Evolutionary conservation across 2,888 invertebrate species (phyloP), one percentile per base, ranked within the genome.

Genomic region (Dromius quadrimaculatus): DNA sequence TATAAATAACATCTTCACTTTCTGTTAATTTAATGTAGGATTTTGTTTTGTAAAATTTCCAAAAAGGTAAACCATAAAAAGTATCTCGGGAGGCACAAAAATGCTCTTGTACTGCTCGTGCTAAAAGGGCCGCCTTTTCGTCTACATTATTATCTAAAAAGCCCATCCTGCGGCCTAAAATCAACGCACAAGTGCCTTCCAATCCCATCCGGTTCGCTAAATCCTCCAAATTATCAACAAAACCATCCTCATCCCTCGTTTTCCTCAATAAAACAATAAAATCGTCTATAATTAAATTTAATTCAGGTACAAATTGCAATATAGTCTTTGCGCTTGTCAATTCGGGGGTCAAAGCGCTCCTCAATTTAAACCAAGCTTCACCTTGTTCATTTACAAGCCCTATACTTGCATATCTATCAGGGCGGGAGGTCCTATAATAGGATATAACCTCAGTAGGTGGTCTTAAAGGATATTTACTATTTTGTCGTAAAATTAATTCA

Each of bases 341-440:
- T 77, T 90, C 90, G 1, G 90, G 86, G 0, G 94, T 93, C 61
- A 94, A 85, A 69, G 89, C 87, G 6, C 87, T 85, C 17, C 94
- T 88, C 3, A 95, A 84, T 73, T 88, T 87, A 72, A 89, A 87
- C 94, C 94, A 95, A 72, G 87, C 88, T 75, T 89, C 88, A 3
- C 94, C 92, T 88, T 84, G 93, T 90, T 93, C 93, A 80, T 94
- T 94, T 23, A 92, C 92, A 61, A 95, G 86, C 74, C 95, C 94
- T 19, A 89, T 87, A 74, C 91, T 92, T 23, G 92, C 89, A 80
- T 94, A 95, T 79, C 92, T 86, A 78, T 94, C 94, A 0, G 91
- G 91, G 13, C 91, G 85, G 43, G 88, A 88, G 64, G 84, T 85
- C 23, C 94, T 84, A 82, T 94, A 94, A 76, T 89, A 85, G 54